These are phyloP conservation scores for Halisarca cf. caerulea DNA, from an alignment of 37 sponge, comb jelly and placozoan species.

Conservation along the genomic window DNA sequence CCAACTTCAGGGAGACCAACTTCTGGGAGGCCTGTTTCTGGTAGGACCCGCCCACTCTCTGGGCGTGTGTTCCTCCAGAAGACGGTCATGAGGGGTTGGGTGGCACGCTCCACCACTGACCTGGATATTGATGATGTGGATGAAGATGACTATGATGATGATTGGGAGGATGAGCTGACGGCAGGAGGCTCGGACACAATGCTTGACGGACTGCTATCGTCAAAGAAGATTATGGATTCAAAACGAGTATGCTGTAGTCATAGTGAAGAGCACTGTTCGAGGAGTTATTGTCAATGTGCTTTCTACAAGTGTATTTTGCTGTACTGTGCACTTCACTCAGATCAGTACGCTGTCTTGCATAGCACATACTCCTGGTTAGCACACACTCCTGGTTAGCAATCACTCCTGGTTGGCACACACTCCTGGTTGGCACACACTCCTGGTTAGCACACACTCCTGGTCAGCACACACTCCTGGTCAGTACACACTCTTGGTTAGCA, in stretches of 20 bases:
- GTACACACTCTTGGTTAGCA: too few relatives aligned
- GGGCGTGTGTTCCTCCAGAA: conserved; percentile 59
- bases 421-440: too few relatives aligned
- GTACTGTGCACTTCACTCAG: too few relatives aligned
- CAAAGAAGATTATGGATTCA: conserved; percentile 41
- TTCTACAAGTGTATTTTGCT: too few relatives aligned
- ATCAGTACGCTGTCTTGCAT: too few relatives aligned
- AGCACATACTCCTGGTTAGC: too few relatives aligned
- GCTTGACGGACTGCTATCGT: conserved; percentile 61
- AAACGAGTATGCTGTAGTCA: conserved; percentile 3
- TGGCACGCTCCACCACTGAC: conserved; percentile 45
- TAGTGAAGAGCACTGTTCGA: too few relatives aligned
- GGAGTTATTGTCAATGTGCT: too few relatives aligned
- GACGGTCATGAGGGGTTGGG: conserved; percentile 59
- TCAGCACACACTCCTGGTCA: too few relatives aligned
- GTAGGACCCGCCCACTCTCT: conserved; percentile 62
- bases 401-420: too few relatives aligned
- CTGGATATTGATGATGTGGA: not conserved
- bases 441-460: too few relatives aligned
- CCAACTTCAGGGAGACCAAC: not conserved
- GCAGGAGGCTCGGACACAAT: conserved; percentile 19
- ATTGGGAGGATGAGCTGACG: conserved; percentile 31
- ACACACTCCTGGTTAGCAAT: too few relatives aligned
- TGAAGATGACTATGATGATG: conserved; percentile 45
- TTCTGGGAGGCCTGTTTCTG: conserved; percentile 47